Evolutionary conservation across 2,113 vertebrate genomes (phyloP).

Genomic region (Neolamprologus fasciatus): DNA sequence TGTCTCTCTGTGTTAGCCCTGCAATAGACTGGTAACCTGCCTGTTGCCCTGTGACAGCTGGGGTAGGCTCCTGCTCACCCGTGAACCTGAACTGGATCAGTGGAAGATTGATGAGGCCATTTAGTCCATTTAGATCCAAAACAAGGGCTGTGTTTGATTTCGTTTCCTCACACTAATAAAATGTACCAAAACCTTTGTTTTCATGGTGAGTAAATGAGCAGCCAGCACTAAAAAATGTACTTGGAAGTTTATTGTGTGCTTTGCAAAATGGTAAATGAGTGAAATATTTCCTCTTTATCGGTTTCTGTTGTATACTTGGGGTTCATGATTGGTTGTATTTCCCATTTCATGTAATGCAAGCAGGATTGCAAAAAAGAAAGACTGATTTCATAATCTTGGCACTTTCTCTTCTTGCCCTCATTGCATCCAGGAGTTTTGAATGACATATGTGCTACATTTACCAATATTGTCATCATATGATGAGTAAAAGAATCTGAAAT

Average conservation of each 20-base stretch:
- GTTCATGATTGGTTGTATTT: not conserved
- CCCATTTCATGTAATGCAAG: not conserved
- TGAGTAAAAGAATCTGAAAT: not conserved
- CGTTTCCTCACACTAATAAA: not conserved
- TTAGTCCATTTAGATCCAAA: not conserved
- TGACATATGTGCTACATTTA: not conserved
- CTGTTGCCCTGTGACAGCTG: not conserved
- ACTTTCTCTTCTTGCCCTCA: not conserved
- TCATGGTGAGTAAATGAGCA: not conserved
- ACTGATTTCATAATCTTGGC: not conserved
- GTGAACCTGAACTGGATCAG: not conserved
- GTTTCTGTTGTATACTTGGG: not conserved
- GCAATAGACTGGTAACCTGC: not conserved
- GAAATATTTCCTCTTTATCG: not conserved
- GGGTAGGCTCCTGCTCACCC: rapidly evolving
- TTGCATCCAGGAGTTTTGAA: not conserved
- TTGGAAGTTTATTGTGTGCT: not conserved
- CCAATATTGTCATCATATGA: not conserved
- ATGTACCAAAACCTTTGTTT: not conserved
- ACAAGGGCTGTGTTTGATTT: not conserved
- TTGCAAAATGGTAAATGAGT: not conserved
- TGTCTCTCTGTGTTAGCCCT: not conserved
- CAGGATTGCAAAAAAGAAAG: not conserved
- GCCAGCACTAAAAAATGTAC: not conserved
- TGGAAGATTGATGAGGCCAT: not conserved